Evolutionary conservation across 2,113 vertebrate species (phyloP).

Genomic region (Phycodurus eques): DNA sequence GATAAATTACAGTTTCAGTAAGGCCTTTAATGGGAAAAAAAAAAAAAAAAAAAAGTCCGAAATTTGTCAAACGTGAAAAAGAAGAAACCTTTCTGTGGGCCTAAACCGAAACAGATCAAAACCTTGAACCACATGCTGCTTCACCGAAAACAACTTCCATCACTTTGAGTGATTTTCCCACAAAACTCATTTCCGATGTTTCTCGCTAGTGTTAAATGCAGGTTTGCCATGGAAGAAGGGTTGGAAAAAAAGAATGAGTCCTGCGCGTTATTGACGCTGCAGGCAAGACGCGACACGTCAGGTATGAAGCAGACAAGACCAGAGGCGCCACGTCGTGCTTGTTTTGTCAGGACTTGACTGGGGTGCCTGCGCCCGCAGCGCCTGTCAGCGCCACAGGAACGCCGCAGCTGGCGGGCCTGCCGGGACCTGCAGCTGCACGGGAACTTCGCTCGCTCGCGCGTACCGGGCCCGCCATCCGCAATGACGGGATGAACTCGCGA

Average conservation of each 20-base stretch:
- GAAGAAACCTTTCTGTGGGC: too few relatives aligned
- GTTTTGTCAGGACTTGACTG: constrained; percentile 91
- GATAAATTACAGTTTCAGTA: too few relatives aligned
- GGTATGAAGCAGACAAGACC: constrained; percentile 97
- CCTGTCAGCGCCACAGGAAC: constrained; percentile 85
- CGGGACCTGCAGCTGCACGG: constrained; percentile 72
- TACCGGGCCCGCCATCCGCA: background rate
- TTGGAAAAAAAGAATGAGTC: constrained; percentile 43
- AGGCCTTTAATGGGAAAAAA: too few relatives aligned
- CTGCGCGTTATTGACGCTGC: constrained; percentile 25
- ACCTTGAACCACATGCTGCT: background rate
- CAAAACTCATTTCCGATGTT: background rate
- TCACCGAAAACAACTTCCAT: background rate
- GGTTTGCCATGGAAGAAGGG: constrained; percentile 41
- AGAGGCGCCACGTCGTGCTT: constrained; percentile 92
- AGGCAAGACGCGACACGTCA: constrained; percentile 93
- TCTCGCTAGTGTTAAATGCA: background rate
- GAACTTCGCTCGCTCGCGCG: constrained; percentile 34
- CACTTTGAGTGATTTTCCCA: background rate
- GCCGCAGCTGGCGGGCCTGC: constrained; percentile 84
- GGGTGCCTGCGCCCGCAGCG: constrained; percentile 86
- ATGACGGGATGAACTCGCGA: background rate
- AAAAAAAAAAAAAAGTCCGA: too few relatives aligned
- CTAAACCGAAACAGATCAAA: background rate
- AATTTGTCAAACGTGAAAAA: too few relatives aligned